Percentiles rank a stretch among this genome's conserved stretches.
phyloP scores from a whole-genome alignment of 1,140 invertebrate genomes.

The Tigriopus japonicus region DNA sequence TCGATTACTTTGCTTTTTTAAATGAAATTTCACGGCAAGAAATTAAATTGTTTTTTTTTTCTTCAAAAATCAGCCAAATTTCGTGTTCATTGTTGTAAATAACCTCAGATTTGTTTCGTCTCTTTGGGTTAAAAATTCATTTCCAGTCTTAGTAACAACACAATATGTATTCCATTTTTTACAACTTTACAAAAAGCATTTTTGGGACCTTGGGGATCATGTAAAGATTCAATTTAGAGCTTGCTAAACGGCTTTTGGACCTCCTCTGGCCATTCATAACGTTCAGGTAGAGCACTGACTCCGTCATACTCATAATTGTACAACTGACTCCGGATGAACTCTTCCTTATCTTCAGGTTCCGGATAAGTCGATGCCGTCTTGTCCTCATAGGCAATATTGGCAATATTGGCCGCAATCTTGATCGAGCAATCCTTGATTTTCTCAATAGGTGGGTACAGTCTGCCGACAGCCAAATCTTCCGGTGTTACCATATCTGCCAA shows the following conservation, averaged over 20 bases:
- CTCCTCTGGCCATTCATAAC: constrained; percentile 9
- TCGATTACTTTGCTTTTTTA: no score
- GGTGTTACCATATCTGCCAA: constrained; percentile 31
- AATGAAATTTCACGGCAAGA: no score
- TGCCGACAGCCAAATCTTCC: constrained; percentile 60
- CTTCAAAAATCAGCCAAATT: no score
- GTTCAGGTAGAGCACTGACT: background rate
- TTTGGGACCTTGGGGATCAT: no score
- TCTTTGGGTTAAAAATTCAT: no score
- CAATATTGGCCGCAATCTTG: constrained; percentile 6
- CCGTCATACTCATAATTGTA: constrained; percentile 19
- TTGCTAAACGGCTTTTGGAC: background rate
- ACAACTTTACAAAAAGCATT: no score
- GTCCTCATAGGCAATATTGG: constrained; percentile 14
- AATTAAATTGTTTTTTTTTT: no score
- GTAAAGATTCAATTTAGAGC: background rate
- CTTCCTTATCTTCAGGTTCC: constrained; percentile 17
- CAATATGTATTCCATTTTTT: no score
- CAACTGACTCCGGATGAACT: constrained; percentile 17
- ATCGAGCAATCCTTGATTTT: constrained; percentile 66
- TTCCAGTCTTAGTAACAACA: no score
- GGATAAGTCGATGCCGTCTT: constrained; percentile 20
- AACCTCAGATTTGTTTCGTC: no score
- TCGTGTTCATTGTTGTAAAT: no score
- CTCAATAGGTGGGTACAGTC: constrained; percentile 80